phyloP scores from a whole-genome alignment of 2,113 vertebrate genomes.

The Labeo catla region DNA sequence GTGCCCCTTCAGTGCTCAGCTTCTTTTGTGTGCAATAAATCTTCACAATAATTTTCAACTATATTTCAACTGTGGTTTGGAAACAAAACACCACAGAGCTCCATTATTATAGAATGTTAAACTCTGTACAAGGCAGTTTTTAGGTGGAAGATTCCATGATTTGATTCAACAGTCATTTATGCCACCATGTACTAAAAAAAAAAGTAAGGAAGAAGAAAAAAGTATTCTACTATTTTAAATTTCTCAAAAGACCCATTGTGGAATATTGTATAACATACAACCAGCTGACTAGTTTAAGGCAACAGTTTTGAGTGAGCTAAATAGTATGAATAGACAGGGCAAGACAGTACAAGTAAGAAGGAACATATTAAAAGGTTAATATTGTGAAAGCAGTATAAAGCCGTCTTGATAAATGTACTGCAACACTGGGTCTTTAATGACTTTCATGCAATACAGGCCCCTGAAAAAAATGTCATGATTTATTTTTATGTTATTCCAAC shows the following conservation, averaged over 20 bases:
- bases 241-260: neutral
- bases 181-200: too few relatives aligned
- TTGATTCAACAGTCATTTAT: neutral
- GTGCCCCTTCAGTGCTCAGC: neutral
- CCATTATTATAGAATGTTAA: neutral
- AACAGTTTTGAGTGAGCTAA: neutral
- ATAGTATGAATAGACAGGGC: neutral
- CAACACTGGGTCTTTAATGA: neutral
- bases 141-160: neutral
- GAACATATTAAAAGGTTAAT: neutral
- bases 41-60: neutral
- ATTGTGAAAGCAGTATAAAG: neutral
- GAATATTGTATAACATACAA: neutral
- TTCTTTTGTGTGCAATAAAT: neutral
- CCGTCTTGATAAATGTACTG: neutral
- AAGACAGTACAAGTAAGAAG: neutral
- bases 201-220: too few relatives aligned
- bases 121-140: neutral
- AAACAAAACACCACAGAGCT: neutral
- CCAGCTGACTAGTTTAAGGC: neutral
- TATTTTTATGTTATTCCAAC: neutral
- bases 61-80: neutral
- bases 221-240: too few relatives aligned
- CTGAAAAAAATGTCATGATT: neutral
- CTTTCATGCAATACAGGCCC: neutral